Evolutionary conservation across 2,113 vertebrate genomes (phyloP).

Genomic region (Engraulis encrasicolus): DNA sequence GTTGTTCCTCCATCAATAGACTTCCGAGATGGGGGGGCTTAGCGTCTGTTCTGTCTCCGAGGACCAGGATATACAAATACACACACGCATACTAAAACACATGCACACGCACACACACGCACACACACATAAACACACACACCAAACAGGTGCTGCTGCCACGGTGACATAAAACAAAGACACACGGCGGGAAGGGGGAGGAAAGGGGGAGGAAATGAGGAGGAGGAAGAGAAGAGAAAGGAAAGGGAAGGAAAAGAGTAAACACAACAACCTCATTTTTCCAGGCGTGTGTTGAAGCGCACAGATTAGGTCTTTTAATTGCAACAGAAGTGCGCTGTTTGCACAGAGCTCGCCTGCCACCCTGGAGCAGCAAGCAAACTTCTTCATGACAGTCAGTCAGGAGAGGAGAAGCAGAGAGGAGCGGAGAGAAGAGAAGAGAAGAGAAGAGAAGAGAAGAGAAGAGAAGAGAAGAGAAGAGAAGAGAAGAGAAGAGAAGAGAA

Average conservation of each 20-base stretch:
- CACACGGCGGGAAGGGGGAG: not conserved
- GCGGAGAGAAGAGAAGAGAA: too few relatives aligned
- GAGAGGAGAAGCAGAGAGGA: slow-evolving; percentile 3
- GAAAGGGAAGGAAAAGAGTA: too few relatives aligned
- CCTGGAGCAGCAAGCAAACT: slow-evolving; percentile 29
- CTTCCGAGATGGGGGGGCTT: not conserved
- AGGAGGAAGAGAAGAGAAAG: too few relatives aligned
- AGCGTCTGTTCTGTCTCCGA: not conserved
- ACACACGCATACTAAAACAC: too few relatives aligned
- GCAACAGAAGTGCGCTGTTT: slow-evolving; percentile 34
- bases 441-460: too few relatives aligned
- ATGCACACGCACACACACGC: too few relatives aligned
- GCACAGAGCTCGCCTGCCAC: slow-evolving; percentile 36
- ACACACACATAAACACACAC: too few relatives aligned
- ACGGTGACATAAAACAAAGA: slow-evolving; percentile 56
- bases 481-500: too few relatives aligned
- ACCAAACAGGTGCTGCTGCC: slow-evolving; percentile 50
- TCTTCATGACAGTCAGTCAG: slow-evolving; percentile 59
- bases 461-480: too few relatives aligned
- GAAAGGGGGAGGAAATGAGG: too few relatives aligned
- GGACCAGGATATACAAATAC: too few relatives aligned
- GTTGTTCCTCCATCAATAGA: slow-evolving; percentile 12
- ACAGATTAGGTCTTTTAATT: slow-evolving; percentile 54
- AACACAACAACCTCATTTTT: not conserved
- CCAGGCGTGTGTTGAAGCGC: slow-evolving; percentile 41